Percentiles rank a stretch among this genome's conserved stretches.
Evolutionary conservation across 1,140 invertebrate genomes (phyloP).

Genomic region (Brachionus plicatilis): DNA sequence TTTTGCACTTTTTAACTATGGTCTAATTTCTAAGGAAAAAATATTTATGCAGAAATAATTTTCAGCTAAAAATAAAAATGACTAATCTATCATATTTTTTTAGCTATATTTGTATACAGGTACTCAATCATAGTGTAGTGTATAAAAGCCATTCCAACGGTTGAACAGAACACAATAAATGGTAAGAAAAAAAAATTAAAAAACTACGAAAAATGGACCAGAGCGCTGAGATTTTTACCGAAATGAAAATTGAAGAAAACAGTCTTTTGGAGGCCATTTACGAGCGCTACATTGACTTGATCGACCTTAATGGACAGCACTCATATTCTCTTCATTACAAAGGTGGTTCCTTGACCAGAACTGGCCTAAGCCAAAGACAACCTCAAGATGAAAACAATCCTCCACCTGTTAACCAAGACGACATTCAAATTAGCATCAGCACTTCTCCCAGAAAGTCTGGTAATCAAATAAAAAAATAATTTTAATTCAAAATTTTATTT

Average conservation of each 20-base stretch:
- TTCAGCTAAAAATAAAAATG: neutral
- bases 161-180: neutral
- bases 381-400: neutral
- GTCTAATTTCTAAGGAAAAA: neutral
- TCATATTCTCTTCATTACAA: slow-evolving; percentile 23
- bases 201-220: neutral
- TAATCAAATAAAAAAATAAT: neutral
- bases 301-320: slow-evolving; percentile 9
- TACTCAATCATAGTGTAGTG: neutral
- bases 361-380: neutral
- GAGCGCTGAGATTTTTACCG: neutral
- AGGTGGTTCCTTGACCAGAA: neutral
- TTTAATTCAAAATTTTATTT: neutral
- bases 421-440: neutral
- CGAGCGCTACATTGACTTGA: neutral
- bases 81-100: neutral
- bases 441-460: slow-evolving; percentile 16
- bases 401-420: neutral
- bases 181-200: neutral
- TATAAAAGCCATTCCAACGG: neutral
- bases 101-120: neutral
- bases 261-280: slow-evolving; percentile 9
- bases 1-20: neutral
- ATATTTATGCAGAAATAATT: neutral
- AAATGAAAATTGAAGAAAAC: neutral